These are phyloP conservation scores for Ophiodon elongatus DNA, from an alignment of 2,113 vertebrate species.

Conservation along the genomic window DNA sequence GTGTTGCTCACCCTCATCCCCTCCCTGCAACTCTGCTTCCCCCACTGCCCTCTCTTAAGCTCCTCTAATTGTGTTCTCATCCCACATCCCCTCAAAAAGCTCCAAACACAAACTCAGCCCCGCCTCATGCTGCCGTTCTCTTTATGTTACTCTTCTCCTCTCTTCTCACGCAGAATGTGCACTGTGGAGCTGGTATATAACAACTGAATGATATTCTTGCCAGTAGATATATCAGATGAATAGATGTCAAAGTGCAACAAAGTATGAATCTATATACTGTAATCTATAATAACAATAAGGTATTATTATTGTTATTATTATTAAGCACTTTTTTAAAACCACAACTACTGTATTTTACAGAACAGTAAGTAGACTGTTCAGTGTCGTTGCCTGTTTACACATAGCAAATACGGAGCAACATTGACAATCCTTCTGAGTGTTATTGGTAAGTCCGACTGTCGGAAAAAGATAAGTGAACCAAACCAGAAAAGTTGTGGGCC, in stretches of 20 bases:
- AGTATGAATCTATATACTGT: background rate
- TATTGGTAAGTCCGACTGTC: background rate
- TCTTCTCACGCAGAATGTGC: conserved; percentile 42
- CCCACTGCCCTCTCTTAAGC: conserved; percentile 37
- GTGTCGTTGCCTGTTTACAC: too few relatives aligned
- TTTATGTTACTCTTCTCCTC: conserved; percentile 33
- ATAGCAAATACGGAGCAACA: background rate
- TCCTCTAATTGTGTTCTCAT: conserved; percentile 61
- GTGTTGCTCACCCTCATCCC: conserved; percentile 42
- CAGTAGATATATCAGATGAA: background rate
- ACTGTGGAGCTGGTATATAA: conserved; percentile 4
- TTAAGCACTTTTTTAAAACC: background rate
- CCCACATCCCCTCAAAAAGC: conserved; percentile 67
- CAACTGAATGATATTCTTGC: background rate
- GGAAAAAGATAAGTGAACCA: background rate
- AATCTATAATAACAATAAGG: background rate
- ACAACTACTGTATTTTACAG: too few relatives aligned
- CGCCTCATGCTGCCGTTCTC: background rate
- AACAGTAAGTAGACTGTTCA: too few relatives aligned
- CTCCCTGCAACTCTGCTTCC: background rate
- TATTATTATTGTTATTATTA: too few relatives aligned
- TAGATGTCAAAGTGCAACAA: background rate
- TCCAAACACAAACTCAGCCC: conserved; percentile 43
- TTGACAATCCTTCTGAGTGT: background rate
- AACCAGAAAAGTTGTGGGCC: background rate